phyloP scores from a whole-genome alignment of 2,888 invertebrate genomes.

The Nemoura dubitans region DNA sequence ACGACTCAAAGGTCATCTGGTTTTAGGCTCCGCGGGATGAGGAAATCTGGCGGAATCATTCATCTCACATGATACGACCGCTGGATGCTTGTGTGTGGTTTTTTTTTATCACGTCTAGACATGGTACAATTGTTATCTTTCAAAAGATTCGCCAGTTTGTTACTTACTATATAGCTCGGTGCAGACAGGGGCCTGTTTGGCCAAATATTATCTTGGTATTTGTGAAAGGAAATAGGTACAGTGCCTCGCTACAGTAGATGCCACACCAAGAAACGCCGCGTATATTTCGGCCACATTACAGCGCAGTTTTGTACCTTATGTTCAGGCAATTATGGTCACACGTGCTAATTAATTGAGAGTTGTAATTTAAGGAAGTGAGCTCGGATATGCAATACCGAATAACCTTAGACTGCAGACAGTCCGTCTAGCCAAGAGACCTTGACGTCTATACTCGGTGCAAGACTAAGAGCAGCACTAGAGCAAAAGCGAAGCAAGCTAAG shows the following conservation, averaged over 20 bases:
- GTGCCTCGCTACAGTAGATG: background rate
- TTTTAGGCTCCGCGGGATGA: background rate
- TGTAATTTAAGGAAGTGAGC: background rate
- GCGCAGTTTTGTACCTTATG: background rate
- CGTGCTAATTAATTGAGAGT: background rate
- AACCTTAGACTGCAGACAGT: background rate
- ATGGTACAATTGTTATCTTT: background rate
- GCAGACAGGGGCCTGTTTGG: background rate
- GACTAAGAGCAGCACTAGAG: too few relatives aligned
- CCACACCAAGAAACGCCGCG: background rate
- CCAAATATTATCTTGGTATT: background rate
- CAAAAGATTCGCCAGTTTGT: background rate
- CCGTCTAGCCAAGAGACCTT: background rate
- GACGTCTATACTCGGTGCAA: background rate
- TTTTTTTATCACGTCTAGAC: background rate
- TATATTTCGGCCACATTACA: background rate
- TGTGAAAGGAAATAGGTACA: background rate
- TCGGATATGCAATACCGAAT: background rate
- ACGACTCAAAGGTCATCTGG: background rate
- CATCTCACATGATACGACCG: background rate
- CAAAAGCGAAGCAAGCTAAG: too few relatives aligned
- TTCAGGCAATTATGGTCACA: background rate
- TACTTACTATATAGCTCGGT: background rate
- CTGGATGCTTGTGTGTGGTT: background rate
- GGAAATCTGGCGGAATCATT: background rate